Evolutionary conservation across 2,888 invertebrate species (phyloP).

Genomic region (Clivina fossor): DNA sequence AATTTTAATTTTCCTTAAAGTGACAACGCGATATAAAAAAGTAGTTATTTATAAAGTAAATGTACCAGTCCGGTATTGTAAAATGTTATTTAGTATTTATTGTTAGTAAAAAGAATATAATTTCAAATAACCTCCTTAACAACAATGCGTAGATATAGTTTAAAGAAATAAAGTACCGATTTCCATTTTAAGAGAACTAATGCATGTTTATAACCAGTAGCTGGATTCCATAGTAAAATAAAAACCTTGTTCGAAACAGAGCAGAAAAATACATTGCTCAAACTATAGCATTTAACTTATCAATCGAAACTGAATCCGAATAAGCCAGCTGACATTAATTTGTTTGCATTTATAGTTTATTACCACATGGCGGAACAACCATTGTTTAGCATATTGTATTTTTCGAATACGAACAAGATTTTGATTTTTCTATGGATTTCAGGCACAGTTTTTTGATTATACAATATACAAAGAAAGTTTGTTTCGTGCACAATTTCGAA

Average conservation of each 20-base stretch:
- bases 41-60: conserved; percentile 29
- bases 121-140: conserved; percentile 20
- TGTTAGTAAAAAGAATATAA: conserved; percentile 25
- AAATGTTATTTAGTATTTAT: conserved; percentile 37
- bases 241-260: no score
- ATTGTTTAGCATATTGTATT: conserved; percentile 10
- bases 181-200: no score
- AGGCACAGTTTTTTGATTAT: neutral
- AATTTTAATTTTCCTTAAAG: no score
- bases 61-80: conserved; percentile 31
- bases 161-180: conserved; percentile 13
- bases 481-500: neutral
- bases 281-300: no score
- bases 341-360: no score
- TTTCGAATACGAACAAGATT: neutral
- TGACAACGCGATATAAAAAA: conserved; percentile 1
- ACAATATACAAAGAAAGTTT: neutral
- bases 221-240: no score
- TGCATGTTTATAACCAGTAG: no score
- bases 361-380: conserved; percentile 13
- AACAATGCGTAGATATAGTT: conserved; percentile 11
- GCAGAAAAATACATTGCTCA: no score
- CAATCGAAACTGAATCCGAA: no score
- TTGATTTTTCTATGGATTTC: neutral
- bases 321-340: no score